Base-by-base conservation (phyloP, 2,113 vertebrate genomes). In the Danionella cerebrum region DNA sequence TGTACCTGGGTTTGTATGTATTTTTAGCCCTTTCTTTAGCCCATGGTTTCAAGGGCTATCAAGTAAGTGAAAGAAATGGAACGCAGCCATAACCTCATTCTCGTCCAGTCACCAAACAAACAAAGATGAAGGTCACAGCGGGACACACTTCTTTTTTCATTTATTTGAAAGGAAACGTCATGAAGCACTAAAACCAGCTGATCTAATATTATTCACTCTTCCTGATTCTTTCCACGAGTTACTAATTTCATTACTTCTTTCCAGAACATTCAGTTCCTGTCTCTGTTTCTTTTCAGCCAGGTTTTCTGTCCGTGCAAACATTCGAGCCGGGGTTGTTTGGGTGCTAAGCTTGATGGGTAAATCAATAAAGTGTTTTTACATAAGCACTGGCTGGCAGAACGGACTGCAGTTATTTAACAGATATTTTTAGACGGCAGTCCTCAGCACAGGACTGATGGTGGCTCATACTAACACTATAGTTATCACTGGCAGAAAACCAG, bases 191-290 rank as follows among this genome's bases (percentile, higher is more conserved):
- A 58, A 36, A 33, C 47, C 67, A 54, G 44, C 67, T 59, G 39
- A 48, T 38, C 70, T 38, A 62, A 65, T 62, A 42, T 51, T 12
- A 14, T 12, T 22, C 52, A 44, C 65, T 27, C 53, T 31, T 38
- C 11, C 5, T 35, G 54, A 67, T 11, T 50, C 65, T 44, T 71
- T 65, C 73, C 67, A 25, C 39, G 68, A 69, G 69, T 51, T 51
- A 60, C 45, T 51, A 5, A 29, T 35, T 71, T 54, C 2, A 47
- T 39, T 58, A 21, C 47, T 41, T 45, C 51, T 27, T n/a, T n/a
- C 29, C 27, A 50, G 42, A 41, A 42, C 51, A 41, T 66, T 66
- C 53, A 33, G 10, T 35, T 22, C 3, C 13, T 24, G 16, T 39
- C 19, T 42, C 58, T 21, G 25, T 60, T 60, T 44, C 39, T 31